Base-by-base conservation (phyloP, 2,888 invertebrate genomes). In the Erebia palarica region DNA sequence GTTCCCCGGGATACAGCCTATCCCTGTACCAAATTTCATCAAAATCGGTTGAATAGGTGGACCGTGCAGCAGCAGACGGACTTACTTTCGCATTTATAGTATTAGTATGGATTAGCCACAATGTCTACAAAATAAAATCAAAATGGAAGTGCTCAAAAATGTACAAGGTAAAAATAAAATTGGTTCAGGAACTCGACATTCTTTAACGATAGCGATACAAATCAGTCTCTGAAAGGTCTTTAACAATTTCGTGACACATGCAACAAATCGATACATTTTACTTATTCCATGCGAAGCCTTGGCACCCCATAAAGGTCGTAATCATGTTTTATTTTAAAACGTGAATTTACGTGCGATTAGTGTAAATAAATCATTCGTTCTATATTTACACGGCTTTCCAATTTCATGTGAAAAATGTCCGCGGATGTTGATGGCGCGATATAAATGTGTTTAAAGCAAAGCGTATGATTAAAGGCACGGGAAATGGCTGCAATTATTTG, bases 361-460 rank as follows among this genome's bases (percentile, higher is more conserved):
- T 18, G 18, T 55, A 18, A 55, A 55, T 55, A 18, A 55, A 55
- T 55, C 55, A 58, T 58, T 27, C 14, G 57, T 27, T 21, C 16
- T n/a, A n/a, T 36, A 60, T 42, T 42, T 60, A 60, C 60, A 42
- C 16, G 10, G n/a, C 42, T 16, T 60, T 60, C 60, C 60, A 44
- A 60, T 60, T 60, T 60, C 42, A 60, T 27, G 63, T 49, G 3
- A 49, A 27, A 51, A 14, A 18, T 49, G 21, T 8, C 63, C 14
- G 57, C 57, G 27, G 14, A 27, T 21, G 47, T 47, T 18, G 58
- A 27, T 27, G 16, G 44, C 47, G 61, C 13, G 44, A 61, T 61
- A 61, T 47, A 59, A 61, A 61, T 61, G 61, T 18, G 42, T 61
- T 61, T 18, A 47, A 47, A 47, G 44, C 21, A 13, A 61, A 61